Base-by-base conservation (phyloP, 2,888 invertebrate species). In the Tryphoninae sp. region DNA sequence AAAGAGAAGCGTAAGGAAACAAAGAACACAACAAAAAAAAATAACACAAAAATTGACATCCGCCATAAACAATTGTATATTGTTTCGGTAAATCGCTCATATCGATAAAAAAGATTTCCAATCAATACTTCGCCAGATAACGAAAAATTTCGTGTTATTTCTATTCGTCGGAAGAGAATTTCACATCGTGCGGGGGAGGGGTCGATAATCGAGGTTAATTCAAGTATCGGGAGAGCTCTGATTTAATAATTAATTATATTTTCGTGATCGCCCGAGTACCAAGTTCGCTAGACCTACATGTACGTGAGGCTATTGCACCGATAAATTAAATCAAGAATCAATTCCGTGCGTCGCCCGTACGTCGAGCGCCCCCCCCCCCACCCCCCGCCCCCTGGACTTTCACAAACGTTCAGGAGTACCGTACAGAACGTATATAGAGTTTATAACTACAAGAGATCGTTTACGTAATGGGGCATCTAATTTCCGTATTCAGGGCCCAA, bases 401-500 rank as follows among this genome's bases (percentile, higher is more conserved):
- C 82, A 82, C 82, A 82, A 82, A 69, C 68, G 72, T 68, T 73
- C 58, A 58, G 51, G 76, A 65, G 65, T 62, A 68, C 62, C 64
- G 53, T 73, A 69, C 68, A 42, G 49, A 64, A 26, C 22, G 42
- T 65, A 65, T 74, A 65, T 19, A 40, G 59, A 7, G 53, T 80
- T 9, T 64, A 23, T 53, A 49, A 53, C 72, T 26, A 72, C 75
- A 68, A 79, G 79, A 79, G 76, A 76, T 79, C 72, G 33, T 64
- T 82, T 79, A 79, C 82, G 82, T 79, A 82, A 82, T 76, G 82
- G 64, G 73, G 64, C 79, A 79, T 82, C 82, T 76, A 79, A 82
- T 82, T 79, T 82, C 82, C 82, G 82, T 82, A 82, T 82, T 82
- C 82, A 79, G 68, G 68, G 78, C 61, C 78, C 68, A 72, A 79